Evolutionary conservation across 1,140 invertebrate species (phyloP).

Genomic region (Episyrphus balteatus): DNA sequence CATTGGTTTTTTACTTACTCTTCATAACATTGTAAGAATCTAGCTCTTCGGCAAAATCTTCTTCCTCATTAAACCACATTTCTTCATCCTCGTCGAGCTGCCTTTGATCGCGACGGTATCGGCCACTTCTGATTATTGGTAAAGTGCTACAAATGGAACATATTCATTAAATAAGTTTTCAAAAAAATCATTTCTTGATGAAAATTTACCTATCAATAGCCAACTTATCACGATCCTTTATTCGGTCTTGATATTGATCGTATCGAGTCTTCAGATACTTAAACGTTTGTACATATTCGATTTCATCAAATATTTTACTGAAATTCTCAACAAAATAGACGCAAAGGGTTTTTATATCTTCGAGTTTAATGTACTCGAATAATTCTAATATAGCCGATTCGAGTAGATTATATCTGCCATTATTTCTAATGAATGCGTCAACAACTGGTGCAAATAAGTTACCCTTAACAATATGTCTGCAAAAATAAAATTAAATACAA

Average conservation of each 20-base stretch:
- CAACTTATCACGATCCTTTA: slow-evolving; percentile 70
- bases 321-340: slow-evolving; percentile 92
- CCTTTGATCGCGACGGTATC: slow-evolving; percentile 81
- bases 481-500: neutral
- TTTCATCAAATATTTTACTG: slow-evolving; percentile 81
- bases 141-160: slow-evolving; percentile 36
- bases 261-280: slow-evolving; percentile 82
- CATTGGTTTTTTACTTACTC: slow-evolving; percentile 37
- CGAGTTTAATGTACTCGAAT: slow-evolving; percentile 97
- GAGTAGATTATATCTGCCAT: slow-evolving; percentile 93
- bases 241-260: slow-evolving; percentile 87
- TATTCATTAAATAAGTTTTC: neutral
- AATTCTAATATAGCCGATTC: slow-evolving; percentile 98
- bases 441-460: slow-evolving; percentile 93
- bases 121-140: slow-evolving; percentile 64
- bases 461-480: slow-evolving; percentile 85
- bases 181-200: no score
- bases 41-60: slow-evolving; percentile 74
- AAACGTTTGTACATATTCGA: slow-evolving; percentile 96
- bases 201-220: slow-evolving; percentile 53
- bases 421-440: slow-evolving; percentile 92
- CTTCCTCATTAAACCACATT: slow-evolving; percentile 97
- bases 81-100: slow-evolving; percentile 95
- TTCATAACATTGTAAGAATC: slow-evolving; percentile 39
- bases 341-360: slow-evolving; percentile 92